Base-by-base conservation (phyloP, 2,113 vertebrate species). In the Silurus asotus region DNA sequence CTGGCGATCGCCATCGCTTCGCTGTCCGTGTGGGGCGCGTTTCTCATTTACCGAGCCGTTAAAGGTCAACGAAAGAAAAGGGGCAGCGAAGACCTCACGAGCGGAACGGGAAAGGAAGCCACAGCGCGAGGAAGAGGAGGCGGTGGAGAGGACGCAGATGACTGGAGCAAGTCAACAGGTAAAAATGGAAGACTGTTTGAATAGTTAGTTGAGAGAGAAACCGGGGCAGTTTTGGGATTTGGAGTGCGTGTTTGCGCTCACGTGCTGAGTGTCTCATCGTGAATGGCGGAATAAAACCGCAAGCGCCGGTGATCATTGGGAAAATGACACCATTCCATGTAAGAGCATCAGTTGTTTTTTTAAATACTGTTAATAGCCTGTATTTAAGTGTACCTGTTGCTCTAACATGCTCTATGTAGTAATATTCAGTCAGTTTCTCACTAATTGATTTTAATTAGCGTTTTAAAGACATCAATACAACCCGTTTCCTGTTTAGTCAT, bases 11-110 rank as follows among this genome's bases (percentile, higher is more conserved):
- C 93, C 8, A 82, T 93, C 8, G 92, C 91, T 10, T 20, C 92
- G 72, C 81, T 93, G 59, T 93, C 90, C 0, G 87, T 93, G 85
- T 89, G 93, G 87, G 93, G 90, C 17, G 93, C 88, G 0, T 89
- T 94, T 88, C 84, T 93, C 85, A 90, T 95, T 69, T 94, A 94
- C 89, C 89, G 93, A 86, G 90, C 58, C 82, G 86, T 92, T 85
- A 88, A 85, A 90, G 91, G 90, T 87, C 93, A 91, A 88, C 83
- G 86, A 23, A 83, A 89, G 83, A 91, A 92, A 88, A 37, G 9
- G 65, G 90, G 88, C 84, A 75, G 56, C n/a, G 88, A 88, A 53
- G 11, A n/a, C 48, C 10, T 8, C 70, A 85, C 65, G 48, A 13
- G 20, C 1, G 89, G 8, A 20, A 82, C 25, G 70, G 65, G 7